Base-by-base conservation (phyloP, 2,888 invertebrate species). In the Villa cingulata region DNA sequence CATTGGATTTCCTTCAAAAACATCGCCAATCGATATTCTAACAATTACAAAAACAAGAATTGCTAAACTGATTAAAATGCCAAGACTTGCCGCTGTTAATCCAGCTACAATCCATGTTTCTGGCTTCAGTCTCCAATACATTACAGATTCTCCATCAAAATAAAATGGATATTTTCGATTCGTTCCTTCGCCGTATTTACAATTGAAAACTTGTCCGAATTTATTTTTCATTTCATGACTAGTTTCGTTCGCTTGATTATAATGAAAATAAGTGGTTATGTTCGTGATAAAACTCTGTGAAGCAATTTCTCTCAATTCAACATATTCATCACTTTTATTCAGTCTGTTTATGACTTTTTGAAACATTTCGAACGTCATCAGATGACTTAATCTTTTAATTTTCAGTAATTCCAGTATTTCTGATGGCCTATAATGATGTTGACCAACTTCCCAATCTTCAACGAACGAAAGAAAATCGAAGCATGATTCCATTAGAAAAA, bases 1-100 rank as follows among this genome's bases (percentile, higher is more conserved):
- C 1, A 71, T 65, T 1, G 82, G 82, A 61, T 81, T 81, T 6
- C 82, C 82, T 59, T 83, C 83, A 20, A 83, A 71, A 14, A 78
- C 73, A 53, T 80, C 76, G 40, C 75, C 75, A 54, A 75, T 72
- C 52, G 78, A 78, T 42, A 81, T 73, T 32, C 81, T 71, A 39
- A 78, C 72, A 37, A 79, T 66, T 42, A 85, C 73, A 58, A 83
- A 84, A 43, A 76, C 72, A 27, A 78, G 69, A 40, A 83, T 76
- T 10, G 80, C 75, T 44, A 81, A 57, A 55, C 80, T 79, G 40
- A 81, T 75, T 3, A 82, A 62, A 20, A 77, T 72, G 1, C 82
- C 81, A 17, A 81, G 71, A 27, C 76, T 73, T n/a, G 81, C 76
- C 4, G 83, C 71, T 1, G 83, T 79, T 51, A 80, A 62, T 45